Percentiles rank a stretch among this genome's conserved stretches.
Evolutionary conservation across 2,888 invertebrate genomes (phyloP).

Genomic region (Stenotaenia linearis): DNA sequence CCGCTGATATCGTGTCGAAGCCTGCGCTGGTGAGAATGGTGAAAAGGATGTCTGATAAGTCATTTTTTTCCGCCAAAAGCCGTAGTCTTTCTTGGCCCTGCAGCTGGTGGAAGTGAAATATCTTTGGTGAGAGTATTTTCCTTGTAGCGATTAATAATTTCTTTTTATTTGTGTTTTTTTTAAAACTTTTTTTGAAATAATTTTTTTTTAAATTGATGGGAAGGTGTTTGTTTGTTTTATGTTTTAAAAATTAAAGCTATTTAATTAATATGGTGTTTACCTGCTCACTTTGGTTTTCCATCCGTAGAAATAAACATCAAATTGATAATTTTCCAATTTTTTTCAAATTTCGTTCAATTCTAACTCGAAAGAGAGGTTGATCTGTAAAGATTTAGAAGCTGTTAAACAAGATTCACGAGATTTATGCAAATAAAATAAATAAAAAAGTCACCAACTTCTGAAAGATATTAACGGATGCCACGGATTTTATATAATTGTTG

Average conservation of each 20-base stretch:
- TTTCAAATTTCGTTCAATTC: background rate
- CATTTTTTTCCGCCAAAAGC: background rate
- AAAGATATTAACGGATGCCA: background rate
- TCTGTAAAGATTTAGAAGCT: background rate
- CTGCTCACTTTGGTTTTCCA: background rate
- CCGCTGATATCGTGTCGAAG: background rate
- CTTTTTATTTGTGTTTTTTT: background rate
- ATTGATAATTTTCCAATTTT: background rate
- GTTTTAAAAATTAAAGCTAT: background rate
- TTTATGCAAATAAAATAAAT: background rate
- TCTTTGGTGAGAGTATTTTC: too few relatives aligned
- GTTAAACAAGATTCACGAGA: slow-evolving; percentile 7
- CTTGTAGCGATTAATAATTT: too few relatives aligned
- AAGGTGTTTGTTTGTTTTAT: background rate
- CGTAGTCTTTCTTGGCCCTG: background rate
- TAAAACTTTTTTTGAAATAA: background rate
- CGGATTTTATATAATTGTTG: background rate
- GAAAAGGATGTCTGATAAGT: background rate
- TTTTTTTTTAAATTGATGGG: background rate
- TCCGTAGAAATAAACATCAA: background rate
- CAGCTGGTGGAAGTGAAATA: background rate
- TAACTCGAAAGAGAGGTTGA: too few relatives aligned
- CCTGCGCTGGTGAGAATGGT: background rate
- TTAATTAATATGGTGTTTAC: too few relatives aligned
- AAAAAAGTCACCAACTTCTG: background rate